Percentiles rank a stretch among this genome's conserved stretches.
These are phyloP conservation scores for Magallana gigas DNA, from an alignment of 1,140 invertebrate species.

Conservation along the genomic window DNA sequence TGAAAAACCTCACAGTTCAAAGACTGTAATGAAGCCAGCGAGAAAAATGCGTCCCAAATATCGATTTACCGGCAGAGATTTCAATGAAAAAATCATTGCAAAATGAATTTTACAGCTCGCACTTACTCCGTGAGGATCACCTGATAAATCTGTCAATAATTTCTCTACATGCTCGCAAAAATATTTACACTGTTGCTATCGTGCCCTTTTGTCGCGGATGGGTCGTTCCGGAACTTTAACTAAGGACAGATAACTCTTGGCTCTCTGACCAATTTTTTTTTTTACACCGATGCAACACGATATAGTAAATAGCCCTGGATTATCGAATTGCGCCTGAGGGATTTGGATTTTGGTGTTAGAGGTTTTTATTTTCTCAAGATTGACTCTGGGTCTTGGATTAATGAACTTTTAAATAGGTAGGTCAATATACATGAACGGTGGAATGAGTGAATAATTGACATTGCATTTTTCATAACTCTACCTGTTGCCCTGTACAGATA, in stretches of 20 bases:
- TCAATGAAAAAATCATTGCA: neutral
- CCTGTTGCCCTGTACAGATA: too few species aligned
- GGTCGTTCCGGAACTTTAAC: constrained; percentile 15
- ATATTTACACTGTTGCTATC: constrained; percentile 12
- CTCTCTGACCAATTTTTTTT: neutral
- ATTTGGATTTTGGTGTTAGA: neutral
- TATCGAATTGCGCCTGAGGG: neutral
- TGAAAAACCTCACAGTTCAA: too few species aligned
- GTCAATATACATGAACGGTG: too few species aligned
- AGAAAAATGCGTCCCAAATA: too few species aligned
- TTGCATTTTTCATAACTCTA: too few species aligned
- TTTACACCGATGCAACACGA: neutral
- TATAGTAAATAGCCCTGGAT: neutral
- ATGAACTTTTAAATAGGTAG: constrained; percentile 13
- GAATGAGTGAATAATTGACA: too few species aligned
- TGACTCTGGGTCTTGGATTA: neutral
- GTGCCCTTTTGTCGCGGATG: neutral
- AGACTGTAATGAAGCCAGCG: too few species aligned
- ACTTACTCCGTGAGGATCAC: neutral
- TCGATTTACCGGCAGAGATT: neutral
- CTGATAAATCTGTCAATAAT: constrained; percentile 23
- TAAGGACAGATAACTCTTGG: neutral
- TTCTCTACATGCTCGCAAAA: neutral
- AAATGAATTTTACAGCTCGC: constrained; percentile 28
- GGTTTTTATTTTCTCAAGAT: neutral